Percentiles rank a stretch among this genome's conserved stretches.
Evolutionary conservation across 1,140 invertebrate species (phyloP).

Genomic region (Dufourea novaeangliae): DNA sequence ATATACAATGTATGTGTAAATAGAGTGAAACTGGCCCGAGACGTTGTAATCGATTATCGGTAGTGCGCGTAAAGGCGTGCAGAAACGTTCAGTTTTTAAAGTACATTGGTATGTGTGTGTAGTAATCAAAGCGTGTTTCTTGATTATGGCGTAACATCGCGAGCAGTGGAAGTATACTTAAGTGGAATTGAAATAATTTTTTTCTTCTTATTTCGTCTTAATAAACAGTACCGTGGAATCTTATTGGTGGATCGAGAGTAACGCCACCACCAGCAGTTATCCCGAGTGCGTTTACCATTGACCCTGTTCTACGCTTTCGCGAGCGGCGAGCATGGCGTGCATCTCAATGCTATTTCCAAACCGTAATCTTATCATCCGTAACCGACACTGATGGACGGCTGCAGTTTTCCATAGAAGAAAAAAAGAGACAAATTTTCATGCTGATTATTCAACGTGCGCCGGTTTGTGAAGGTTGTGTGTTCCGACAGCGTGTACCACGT

Average conservation of each 20-base stretch:
- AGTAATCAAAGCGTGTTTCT: background rate
- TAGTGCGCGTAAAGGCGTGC: background rate
- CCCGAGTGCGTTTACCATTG: background rate
- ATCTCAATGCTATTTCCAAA: background rate
- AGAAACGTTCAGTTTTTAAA: too few relatives aligned
- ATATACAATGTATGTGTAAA: background rate
- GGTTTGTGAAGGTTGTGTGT: background rate
- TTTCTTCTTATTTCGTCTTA: background rate
- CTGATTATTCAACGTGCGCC: background rate
- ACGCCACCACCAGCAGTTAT: conserved; percentile 27
- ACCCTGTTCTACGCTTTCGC: background rate
- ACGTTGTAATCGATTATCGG: background rate
- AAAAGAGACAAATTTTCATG: background rate
- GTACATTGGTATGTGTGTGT: background rate
- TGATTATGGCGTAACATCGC: background rate
- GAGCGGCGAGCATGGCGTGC: background rate
- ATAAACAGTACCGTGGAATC: background rate
- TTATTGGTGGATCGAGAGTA: conserved; percentile 49
- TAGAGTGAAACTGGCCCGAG: too few relatives aligned
- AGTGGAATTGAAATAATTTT: background rate
- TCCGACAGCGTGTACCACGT: conserved; percentile 6
- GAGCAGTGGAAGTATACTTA: too few relatives aligned
- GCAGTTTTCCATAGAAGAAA: background rate
- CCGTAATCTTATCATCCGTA: background rate
- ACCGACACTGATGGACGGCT: background rate